Percentiles rank a stretch among this genome's conserved stretches.
phyloP scores from a whole-genome alignment of 2,888 invertebrate genomes.

The Darwinula stevensoni region DNA sequence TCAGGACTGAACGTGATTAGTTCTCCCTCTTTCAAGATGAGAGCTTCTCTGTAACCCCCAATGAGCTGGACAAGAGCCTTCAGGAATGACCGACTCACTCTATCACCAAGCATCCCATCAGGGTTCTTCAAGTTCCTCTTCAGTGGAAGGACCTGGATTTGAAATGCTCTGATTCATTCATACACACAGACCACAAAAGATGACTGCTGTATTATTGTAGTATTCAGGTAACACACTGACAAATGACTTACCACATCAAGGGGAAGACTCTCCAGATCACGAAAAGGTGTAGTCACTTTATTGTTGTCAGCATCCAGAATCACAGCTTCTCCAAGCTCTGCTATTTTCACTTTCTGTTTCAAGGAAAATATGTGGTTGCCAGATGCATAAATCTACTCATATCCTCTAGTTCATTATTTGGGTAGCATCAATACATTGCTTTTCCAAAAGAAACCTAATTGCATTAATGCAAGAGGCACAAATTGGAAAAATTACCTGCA shows the following conservation, averaged over 20 bases:
- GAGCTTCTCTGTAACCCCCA: conserved; percentile 73
- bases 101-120: conserved; percentile 52
- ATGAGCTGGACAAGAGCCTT: conserved; percentile 71
- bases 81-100: conserved; percentile 71
- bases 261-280: conserved; percentile 67
- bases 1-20: conserved; percentile 58
- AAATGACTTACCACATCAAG: conserved; percentile 44
- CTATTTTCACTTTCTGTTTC: conserved; percentile 35
- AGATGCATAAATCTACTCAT: neutral
- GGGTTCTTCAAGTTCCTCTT: conserved; percentile 43
- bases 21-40: conserved; percentile 37
- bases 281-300: conserved; percentile 52
- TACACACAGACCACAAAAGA: conserved; percentile 10
- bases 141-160: conserved; percentile 36
- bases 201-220: conserved; percentile 10
- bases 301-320: conserved; percentile 76
- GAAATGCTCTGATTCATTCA: conserved; percentile 5
- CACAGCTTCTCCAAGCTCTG: conserved; percentile 77
- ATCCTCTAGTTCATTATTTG: neutral
- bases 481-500: conserved; percentile 35
- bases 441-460: no score
- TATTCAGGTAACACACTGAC: conserved; percentile 10
- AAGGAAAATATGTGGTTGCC: no score
- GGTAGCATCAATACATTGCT: no score
- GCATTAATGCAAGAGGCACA: no score